phyloP scores from a whole-genome alignment of 2,113 vertebrate species.

The Oreochromis tanganicae region DNA sequence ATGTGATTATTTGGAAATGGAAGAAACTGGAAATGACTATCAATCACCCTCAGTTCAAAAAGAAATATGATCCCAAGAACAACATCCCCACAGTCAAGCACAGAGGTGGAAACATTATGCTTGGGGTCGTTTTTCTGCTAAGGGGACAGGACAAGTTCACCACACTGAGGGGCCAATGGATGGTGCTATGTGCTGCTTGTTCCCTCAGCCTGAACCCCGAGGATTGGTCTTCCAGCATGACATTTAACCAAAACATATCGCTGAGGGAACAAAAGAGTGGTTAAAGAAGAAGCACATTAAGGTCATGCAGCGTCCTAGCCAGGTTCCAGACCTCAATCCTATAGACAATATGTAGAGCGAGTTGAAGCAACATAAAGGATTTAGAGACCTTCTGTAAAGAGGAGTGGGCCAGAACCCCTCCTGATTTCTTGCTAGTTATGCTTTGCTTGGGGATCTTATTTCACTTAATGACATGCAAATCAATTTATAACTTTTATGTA shows the following conservation, averaged over 20 bases:
- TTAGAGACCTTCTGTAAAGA: not conserved
- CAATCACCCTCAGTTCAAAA: accelerated
- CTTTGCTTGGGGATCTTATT: not conserved
- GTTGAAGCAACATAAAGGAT: not conserved
- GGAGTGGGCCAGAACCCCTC: not conserved
- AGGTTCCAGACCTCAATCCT: not conserved
- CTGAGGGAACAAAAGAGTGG: not conserved
- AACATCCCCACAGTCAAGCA: not conserved
- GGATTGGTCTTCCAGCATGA: not conserved
- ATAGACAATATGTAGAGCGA: not conserved
- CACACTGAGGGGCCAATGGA: not conserved
- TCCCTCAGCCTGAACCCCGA: not conserved
- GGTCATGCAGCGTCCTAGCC: not conserved
- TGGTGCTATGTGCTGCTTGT: not conserved
- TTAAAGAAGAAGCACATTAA: not conserved
- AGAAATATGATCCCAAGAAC: not conserved
- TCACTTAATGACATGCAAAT: not conserved
- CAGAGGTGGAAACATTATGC: not conserved
- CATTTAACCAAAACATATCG: not conserved
- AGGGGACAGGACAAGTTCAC: not conserved
- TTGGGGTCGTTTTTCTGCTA: not conserved
- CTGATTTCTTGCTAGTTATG: not conserved
- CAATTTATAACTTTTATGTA: not conserved
- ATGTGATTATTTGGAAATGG: not conserved
- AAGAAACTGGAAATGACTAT: not conserved